Base-by-base conservation (phyloP, 2,113 vertebrate genomes). In the Epinephelus lanceolatus region DNA sequence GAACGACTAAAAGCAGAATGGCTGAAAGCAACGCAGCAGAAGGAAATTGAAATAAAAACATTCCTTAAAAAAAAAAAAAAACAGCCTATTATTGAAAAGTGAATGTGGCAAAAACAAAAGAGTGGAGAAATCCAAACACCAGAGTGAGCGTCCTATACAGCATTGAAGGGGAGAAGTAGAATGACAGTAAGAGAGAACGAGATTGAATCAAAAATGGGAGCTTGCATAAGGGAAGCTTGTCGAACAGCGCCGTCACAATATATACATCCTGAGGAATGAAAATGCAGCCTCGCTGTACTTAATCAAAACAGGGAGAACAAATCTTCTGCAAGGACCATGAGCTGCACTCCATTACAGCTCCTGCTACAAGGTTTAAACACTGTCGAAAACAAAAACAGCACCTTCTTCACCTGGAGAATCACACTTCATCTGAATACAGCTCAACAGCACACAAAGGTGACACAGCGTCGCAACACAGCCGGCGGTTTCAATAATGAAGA, bases 401-500 rank as follows among this genome's bases (percentile, higher is more conserved):
- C 33, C 23, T 33, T 75, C 40, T 72, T 53, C 77, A 63, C 65
- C 53, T 49, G 17, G 49, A 82, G 33, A 86, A 52, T 17, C 71
- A 70, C 21, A 65, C 66, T 88, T 85, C 30, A 73, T 80, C 74
- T 78, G 76, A 87, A 85, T 75, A 78, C 71, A 86, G 55, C 72
- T 63, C 19, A 79, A 87, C 42, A 71, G 73, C 70, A 79, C 51
- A 42, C 60, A 66, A 25, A 17, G 51, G 66, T 80, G 30, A 73
- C 47, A 70, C 0, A 6, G 40, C 40, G 49, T 42, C 63, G 47
- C 21, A 56, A 70, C 49, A 47, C 65, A 76, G 67, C 37, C 70
- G 71, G 73, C 71, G 18, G 47, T 76, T 78, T 68, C 47, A 81
- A 67, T 85, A 83, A 92, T 85, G 71, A 82, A 83, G 86, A 90